Conservation (phyloP, 2,113 vertebrate species). For the Megalops atlanticus region DNA sequence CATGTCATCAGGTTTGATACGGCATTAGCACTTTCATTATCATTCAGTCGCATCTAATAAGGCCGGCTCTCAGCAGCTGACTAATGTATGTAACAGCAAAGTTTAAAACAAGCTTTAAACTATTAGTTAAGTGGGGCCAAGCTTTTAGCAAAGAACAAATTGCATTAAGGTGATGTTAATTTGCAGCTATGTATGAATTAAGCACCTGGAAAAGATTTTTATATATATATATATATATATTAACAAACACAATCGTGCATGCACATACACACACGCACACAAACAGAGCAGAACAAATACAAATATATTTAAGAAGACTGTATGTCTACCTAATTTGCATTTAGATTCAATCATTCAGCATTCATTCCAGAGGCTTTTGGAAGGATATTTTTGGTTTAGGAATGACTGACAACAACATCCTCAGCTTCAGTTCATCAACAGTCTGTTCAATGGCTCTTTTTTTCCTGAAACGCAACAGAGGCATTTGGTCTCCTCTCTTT, state of each 20-base stretch:
- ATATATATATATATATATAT: too few relatives aligned
- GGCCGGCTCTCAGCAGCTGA: slow-evolving; percentile 45
- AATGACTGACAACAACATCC: too few relatives aligned
- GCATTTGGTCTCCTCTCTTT: neutral
- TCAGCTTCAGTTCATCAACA: neutral
- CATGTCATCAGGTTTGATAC: slow-evolving; percentile 55
- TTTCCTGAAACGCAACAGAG: neutral
- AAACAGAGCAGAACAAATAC: too few relatives aligned
- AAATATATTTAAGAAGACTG: too few relatives aligned
- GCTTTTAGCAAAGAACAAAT: slow-evolving; percentile 45
- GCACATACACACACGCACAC: too few relatives aligned
- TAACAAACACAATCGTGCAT: too few relatives aligned
- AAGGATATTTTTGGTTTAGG: neutral
- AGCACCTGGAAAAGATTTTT: neutral
- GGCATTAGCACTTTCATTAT: slow-evolving; percentile 69
- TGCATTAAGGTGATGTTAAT: slow-evolving; percentile 34
- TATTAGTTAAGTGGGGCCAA: slow-evolving; percentile 31
- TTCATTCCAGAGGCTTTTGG: neutral
- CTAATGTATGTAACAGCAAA: slow-evolving; percentile 53
- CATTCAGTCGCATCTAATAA: slow-evolving; percentile 71
- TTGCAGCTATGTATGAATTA: slow-evolving; percentile 11
- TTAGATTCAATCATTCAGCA: neutral
- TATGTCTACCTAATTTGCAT: too few relatives aligned
- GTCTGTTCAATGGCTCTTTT: neutral
- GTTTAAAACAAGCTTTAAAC: slow-evolving; percentile 48